These are phyloP conservation scores for Halichondria panicea DNA, from an alignment of 37 sponge, comb jelly and placozoan genomes.

Conservation along the genomic window DNA sequence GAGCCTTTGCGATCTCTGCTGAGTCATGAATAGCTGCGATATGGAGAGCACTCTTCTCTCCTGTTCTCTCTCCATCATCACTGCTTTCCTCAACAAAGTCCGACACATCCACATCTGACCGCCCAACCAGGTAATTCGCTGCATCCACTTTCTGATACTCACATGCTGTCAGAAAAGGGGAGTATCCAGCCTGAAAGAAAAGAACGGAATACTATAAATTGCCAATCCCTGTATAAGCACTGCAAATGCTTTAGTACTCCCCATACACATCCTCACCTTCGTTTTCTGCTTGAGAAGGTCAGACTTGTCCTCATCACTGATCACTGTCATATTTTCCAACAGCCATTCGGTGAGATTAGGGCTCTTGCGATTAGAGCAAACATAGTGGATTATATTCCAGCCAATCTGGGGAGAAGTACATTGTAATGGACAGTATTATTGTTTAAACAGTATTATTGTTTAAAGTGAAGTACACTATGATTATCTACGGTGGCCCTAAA, in stretches of 20 bases:
- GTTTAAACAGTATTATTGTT: too few species aligned
- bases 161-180: conserved; percentile 51
- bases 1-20: conserved; percentile 21
- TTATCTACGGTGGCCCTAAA: too few species aligned
- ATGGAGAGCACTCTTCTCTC: conserved; percentile 48
- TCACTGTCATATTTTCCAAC: neutral
- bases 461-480: too few species aligned
- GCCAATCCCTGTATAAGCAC: too few species aligned
- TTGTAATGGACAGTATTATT: too few species aligned
- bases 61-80: neutral
- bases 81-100: neutral
- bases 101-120: neutral
- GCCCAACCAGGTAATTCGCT: conserved; percentile 5
- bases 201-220: too few species aligned
- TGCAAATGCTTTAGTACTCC: too few species aligned
- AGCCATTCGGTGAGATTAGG: conserved; percentile 19
- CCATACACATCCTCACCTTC: conserved; percentile 3
- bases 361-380: conserved; percentile 4
- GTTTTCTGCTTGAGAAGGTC: conserved; percentile 10
- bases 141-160: conserved; percentile 19
- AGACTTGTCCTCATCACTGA: neutral
- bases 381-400: conserved; percentile 36
- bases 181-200: conserved; percentile 30
- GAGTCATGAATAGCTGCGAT: conserved; percentile 63
- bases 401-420: conserved; percentile 7